Evolutionary conservation across 2,113 vertebrate genomes (phyloP).

Genomic region (Equus przewalskii): DNA sequence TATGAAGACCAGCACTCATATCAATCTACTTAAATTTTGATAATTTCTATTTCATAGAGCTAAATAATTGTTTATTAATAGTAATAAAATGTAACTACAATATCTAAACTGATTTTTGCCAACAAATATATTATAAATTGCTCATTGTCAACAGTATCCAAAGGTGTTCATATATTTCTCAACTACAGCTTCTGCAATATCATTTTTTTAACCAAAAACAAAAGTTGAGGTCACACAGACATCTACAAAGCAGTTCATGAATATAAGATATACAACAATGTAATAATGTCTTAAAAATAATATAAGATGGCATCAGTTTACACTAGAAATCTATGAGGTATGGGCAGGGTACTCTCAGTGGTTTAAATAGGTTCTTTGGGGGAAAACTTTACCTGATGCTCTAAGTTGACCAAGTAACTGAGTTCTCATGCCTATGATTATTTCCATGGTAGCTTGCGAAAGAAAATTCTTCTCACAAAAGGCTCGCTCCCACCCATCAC

Average conservation of each 20-base stretch:
- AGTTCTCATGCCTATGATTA: conserved; percentile 96
- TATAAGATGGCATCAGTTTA: not conserved
- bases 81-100: not conserved
- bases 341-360: not conserved
- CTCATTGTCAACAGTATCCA: not conserved
- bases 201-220: conserved; percentile 29
- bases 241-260: not conserved
- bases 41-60: conserved; percentile 6
- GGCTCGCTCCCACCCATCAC: conserved; percentile 95
- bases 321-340: not conserved
- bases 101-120: conserved; percentile 14
- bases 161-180: not conserved
- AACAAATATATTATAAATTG: conserved; percentile 21
- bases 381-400: conserved; percentile 92
- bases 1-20: not conserved
- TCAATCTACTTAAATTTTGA: conserved; percentile 31
- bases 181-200: not conserved
- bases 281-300: not conserved
- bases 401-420: conserved; percentile 97
- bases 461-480: conserved; percentile 98
- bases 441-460: conserved; percentile 97
- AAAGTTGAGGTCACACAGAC: not conserved
- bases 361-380: not conserved
- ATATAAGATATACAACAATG: not conserved
- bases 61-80: conserved; percentile 15